Conservation (phyloP, 2,797 vertebrate species). For the Selene dorsalis region DNA sequence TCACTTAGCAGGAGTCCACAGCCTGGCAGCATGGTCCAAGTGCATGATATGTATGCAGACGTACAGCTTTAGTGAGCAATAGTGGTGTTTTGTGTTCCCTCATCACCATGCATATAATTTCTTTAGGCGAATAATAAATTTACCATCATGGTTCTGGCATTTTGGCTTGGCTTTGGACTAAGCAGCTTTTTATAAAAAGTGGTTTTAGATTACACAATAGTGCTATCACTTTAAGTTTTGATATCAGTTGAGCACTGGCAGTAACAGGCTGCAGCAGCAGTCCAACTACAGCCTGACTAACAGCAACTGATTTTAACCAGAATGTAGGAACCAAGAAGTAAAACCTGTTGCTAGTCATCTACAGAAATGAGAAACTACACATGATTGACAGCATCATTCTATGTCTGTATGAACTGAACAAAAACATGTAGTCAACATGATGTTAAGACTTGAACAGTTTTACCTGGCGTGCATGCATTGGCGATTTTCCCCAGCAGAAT, state of each 20-base stretch:
- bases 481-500: slow-evolving; percentile 86
- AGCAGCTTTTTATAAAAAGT: not conserved
- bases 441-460: not conserved
- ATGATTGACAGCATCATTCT: not conserved
- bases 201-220: not conserved
- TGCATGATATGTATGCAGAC: slow-evolving; percentile 28
- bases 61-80: slow-evolving; percentile 15
- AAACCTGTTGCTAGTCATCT: not conserved
- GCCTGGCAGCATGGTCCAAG: slow-evolving; percentile 74
- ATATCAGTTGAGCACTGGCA: not conserved
- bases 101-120: not conserved
- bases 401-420: not conserved
- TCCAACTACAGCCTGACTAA: not conserved
- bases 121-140: slow-evolving; percentile 16
- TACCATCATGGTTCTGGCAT: not conserved
- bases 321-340: not conserved
- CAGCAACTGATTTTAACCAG: not conserved
- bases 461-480: slow-evolving; percentile 87
- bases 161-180: slow-evolving; percentile 7
- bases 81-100: not conserved
- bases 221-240: not conserved
- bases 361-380: not conserved
- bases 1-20: slow-evolving; percentile 87
- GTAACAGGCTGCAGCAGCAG: not conserved
- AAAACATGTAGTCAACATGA: not conserved